These are phyloP conservation scores for Drosophila mauritiana DNA, from an alignment of 1,140 invertebrate species.

Conservation along the genomic window DNA sequence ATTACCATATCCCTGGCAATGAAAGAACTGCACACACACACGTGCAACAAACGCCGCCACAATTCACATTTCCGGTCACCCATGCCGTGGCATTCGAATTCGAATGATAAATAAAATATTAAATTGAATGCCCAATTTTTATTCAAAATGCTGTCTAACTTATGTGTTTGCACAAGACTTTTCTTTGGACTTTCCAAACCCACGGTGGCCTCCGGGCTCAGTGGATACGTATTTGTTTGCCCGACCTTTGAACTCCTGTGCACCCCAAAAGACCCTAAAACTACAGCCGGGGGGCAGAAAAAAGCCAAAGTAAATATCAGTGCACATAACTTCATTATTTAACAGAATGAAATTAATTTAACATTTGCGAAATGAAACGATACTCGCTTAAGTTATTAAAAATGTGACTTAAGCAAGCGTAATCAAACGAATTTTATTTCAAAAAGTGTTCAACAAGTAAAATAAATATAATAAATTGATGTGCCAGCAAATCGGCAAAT, in stretches of 20 bases:
- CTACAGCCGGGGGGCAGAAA: slow-evolving; percentile 49
- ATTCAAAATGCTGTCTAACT: slow-evolving; percentile 49
- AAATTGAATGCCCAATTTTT: slow-evolving; percentile 54
- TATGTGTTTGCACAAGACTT: slow-evolving; percentile 43
- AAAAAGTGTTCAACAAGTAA: neutral
- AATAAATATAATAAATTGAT: neutral
- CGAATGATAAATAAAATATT: slow-evolving; percentile 56
- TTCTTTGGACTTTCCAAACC: slow-evolving; percentile 23
- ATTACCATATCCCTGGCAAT: slow-evolving; percentile 56
- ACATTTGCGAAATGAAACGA: slow-evolving; percentile 1
- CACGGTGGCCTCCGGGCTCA: slow-evolving; percentile 1
- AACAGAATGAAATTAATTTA: slow-evolving; percentile 24
- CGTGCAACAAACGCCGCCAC: slow-evolving; percentile 35
- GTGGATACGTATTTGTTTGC: slow-evolving; percentile 27
- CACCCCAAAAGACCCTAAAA: slow-evolving; percentile 52
- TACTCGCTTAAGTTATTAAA: neutral
- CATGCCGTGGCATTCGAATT: slow-evolving; percentile 17
- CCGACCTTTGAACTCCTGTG: slow-evolving; percentile 57
- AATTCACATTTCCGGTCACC: slow-evolving; percentile 51
- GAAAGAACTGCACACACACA: slow-evolving; percentile 37
- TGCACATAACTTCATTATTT: slow-evolving; percentile 38
- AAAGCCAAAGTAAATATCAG: slow-evolving; percentile 53
- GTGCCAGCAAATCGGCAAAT: neutral
- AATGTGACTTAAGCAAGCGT: slow-evolving; percentile 3
- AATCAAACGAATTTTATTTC: neutral